Conservation (phyloP, 2,888 invertebrate species). For the Helobdella robusta region DNA sequence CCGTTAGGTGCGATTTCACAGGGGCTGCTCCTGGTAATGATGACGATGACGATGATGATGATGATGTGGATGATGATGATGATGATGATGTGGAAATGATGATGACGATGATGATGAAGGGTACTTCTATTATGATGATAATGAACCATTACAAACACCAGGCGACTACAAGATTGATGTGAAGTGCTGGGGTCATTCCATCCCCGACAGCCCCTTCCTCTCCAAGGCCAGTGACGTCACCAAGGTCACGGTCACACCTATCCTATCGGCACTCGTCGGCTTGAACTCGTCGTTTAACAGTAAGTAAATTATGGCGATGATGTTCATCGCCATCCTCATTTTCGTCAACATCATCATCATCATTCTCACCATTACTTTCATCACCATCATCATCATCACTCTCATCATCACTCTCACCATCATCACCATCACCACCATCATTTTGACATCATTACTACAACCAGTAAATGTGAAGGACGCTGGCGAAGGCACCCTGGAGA, state of each 20-base stretch:
- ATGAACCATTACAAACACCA: constrained; percentile 13
- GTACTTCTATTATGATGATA: background rate
- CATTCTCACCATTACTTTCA: no score
- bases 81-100: background rate
- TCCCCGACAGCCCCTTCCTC: constrained; percentile 49
- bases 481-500: constrained; percentile 96
- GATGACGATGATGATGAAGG: background rate
- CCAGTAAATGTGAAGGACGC: constrained; percentile 97
- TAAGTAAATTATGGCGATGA: constrained; percentile 48
- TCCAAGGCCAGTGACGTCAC: constrained; percentile 66
- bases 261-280: constrained; percentile 71
- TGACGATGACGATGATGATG: background rate
- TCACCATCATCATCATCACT: no score
- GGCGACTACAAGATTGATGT: constrained; percentile 41
- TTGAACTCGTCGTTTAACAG: constrained; percentile 88
- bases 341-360: no score
- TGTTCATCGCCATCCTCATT: background rate
- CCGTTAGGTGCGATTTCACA: constrained; percentile 17
- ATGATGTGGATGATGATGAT: background rate
- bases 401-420: no score
- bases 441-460: no score
- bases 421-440: no score
- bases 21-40: constrained; percentile 13
- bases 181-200: constrained; percentile 37
- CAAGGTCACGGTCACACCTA: constrained; percentile 83